These are phyloP conservation scores for Archivesica marissinica DNA, from an alignment of 1,140 invertebrate species.

Conservation along the genomic window DNA sequence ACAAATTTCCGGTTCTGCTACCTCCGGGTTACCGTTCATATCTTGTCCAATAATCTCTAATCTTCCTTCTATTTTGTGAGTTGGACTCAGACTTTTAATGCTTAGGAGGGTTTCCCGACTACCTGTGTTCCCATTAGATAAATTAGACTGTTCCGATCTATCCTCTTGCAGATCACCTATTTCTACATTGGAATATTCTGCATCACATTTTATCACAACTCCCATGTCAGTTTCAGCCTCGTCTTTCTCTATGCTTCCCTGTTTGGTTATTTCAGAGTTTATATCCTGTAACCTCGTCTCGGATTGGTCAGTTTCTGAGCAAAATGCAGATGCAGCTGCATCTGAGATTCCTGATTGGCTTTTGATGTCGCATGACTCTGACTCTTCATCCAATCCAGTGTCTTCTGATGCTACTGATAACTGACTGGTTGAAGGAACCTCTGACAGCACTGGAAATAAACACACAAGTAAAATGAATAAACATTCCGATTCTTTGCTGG, in stretches of 20 bases:
- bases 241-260: conserved; percentile 6
- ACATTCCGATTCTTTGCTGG: no score
- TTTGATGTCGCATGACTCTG: conserved; percentile 59
- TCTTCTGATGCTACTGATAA: conserved; percentile 66
- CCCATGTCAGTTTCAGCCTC: conserved; percentile 4
- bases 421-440: conserved; percentile 71
- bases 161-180: conserved; percentile 81
- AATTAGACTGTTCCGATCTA: conserved; percentile 75
- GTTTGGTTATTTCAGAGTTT: conserved; percentile 34
- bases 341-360: conserved; percentile 51
- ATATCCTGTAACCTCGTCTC: conserved; percentile 8
- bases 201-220: conserved; percentile 64
- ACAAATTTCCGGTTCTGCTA: conserved; percentile 47
- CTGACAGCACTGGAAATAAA: conserved; percentile 67
- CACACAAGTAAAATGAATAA: no score
- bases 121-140: conserved; percentile 74
- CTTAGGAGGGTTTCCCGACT: conserved; percentile 81
- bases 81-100: conserved; percentile 77
- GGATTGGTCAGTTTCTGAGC: conserved; percentile 64
- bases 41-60: conserved; percentile 72
- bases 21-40: conserved; percentile 81
- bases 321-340: conserved; percentile 57
- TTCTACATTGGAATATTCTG: conserved; percentile 79
- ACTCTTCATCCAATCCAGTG: conserved; percentile 62
- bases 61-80: conserved; percentile 34